These are phyloP conservation scores for Mormyrus hasselquistii DNA, from an alignment of 2,797 vertebrate genomes.

Conservation along the genomic window DNA sequence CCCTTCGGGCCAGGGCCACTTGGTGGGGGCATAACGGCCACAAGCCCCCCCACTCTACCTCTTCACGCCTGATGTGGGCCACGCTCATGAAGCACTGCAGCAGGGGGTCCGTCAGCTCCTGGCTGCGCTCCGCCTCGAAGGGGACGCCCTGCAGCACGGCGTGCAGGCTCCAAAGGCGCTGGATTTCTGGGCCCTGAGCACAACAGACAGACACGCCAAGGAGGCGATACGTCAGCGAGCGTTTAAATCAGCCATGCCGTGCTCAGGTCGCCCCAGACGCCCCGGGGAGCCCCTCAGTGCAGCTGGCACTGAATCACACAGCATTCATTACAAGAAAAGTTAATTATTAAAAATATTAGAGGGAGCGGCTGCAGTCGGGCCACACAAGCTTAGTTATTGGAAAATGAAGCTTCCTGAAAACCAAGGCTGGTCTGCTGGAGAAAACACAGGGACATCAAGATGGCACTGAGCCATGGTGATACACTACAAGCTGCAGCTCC, in stretches of 20 bases:
- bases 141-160: slow-evolving; percentile 71
- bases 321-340: not conserved
- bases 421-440: not conserved
- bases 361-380: not conserved
- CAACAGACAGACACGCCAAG: not conserved
- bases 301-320: not conserved
- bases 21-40: not conserved
- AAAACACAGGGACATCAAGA: not conserved
- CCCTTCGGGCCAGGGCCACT: not conserved
- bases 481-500: not conserved
- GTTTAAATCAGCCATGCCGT: not conserved
- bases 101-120: slow-evolving; percentile 72
- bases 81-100: slow-evolving; percentile 76
- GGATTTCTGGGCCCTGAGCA: slow-evolving; percentile 68
- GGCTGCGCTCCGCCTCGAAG: slow-evolving; percentile 71
- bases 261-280: not conserved
- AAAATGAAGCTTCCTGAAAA: not conserved
- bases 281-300: not conserved
- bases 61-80: slow-evolving; percentile 71
- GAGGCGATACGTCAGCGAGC: not conserved
- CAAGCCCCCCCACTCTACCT: slow-evolving; percentile 58
- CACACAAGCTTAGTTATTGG: not conserved
- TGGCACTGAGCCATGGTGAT: not conserved
- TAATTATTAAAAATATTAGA: not conserved
- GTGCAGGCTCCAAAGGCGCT: slow-evolving; percentile 73